Conservation (phyloP, 2,113 vertebrate species). For the Phasianus colchicus region DNA sequence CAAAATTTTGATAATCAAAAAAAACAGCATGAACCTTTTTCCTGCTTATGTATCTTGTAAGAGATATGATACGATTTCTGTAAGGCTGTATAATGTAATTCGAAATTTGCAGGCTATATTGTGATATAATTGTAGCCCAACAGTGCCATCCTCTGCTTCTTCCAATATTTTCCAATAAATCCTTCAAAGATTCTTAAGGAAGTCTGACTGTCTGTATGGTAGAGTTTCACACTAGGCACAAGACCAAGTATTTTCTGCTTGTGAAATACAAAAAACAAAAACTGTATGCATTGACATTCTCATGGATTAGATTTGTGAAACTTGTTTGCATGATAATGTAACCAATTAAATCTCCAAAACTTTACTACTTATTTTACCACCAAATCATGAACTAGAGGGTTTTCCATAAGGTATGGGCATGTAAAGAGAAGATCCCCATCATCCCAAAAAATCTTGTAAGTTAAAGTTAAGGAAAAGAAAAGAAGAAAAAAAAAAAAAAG, state of each 20-base stretch:
- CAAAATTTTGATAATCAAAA: constrained; percentile 11
- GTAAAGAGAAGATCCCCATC: neutral
- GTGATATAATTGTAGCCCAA: constrained; percentile 62
- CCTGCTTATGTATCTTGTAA: neutral
- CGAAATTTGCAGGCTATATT: constrained; percentile 12
- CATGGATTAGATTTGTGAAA: neutral
- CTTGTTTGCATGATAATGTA: neutral
- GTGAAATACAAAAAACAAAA: neutral
- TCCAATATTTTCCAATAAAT: neutral
- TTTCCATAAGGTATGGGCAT: neutral
- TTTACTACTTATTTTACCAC: neutral
- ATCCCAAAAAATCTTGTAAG: neutral
- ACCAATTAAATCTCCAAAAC: neutral
- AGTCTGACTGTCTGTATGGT: neutral
- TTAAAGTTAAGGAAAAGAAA: neutral
- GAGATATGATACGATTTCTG: neutral
- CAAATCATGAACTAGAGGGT: neutral
- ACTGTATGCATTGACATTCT: neutral
- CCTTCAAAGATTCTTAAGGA: neutral
- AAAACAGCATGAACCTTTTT: neutral
- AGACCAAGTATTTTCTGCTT: neutral
- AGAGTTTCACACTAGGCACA: neutral
- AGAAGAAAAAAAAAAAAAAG: neutral
- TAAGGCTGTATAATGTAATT: neutral
- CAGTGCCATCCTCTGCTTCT: constrained; percentile 73